Evolutionary conservation across 1,140 invertebrate genomes (phyloP), one percentile per base, ranked within the genome.

Genomic region (Lepidurus apus): DNA sequence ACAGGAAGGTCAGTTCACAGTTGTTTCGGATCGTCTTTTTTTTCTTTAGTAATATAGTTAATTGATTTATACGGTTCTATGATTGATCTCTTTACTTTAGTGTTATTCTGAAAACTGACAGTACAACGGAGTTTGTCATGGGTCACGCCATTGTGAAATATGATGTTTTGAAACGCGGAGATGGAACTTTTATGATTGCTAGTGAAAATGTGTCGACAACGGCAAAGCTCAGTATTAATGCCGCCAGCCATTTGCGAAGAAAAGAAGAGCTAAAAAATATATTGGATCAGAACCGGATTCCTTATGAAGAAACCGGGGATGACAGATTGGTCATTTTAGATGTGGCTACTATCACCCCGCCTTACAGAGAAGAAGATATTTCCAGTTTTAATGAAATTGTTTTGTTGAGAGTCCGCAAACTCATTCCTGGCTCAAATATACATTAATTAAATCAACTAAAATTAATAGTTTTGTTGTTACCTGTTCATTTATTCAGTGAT

Each of bases 21-120:
- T 65, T 4, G 34, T 34, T 4, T 34, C 34, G 34, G 34, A 34
- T 34, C 34, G 0, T 34, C 34, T 34, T 34, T 34, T 26, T 26
- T 34, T 65, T 65, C 8, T 65, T 3, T 1, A 7, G 8, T 65
- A 11, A 17, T n/a, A 9, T 1, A 26, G n/a, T 13, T 1, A 7
- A 7, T 65, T 17, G 6, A 21, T 17, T n/a, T 17, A 65, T 65
- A n/a, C 8, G 53, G 7, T 65, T 13, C 7, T 7, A 1, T 65
- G 7, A 65, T n/a, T 65, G 8, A 7, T 21, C 10, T 79, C 43
- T 43, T 79, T 17, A 42, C 7, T 74, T 78, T 65, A 65, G 53
- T 65, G 53, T 65, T 7, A 65, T 65, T 65, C 21, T 65, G 13
- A 13, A 65, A 21, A 21, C 53, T n/a, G 53, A 65, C 17, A 65